Evolutionary conservation across 1,140 invertebrate genomes (phyloP).

Genomic region (Drosophila elegans): DNA sequence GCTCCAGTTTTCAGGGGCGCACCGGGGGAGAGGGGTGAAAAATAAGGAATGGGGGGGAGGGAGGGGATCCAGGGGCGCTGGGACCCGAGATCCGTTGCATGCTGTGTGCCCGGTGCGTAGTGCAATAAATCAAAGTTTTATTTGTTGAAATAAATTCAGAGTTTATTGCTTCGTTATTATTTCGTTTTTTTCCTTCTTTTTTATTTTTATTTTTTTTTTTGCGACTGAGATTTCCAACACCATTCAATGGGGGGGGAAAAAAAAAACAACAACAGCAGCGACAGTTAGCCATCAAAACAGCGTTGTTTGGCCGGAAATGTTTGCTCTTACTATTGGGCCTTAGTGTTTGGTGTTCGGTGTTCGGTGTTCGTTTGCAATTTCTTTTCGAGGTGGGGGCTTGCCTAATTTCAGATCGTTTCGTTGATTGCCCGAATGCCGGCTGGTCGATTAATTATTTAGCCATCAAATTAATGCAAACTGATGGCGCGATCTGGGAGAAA

Average conservation of each 20-base stretch:
- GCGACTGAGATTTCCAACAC: slow-evolving; percentile 11
- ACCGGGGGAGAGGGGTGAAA: neutral
- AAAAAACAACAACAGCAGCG: slow-evolving; percentile 12
- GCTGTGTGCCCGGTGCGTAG: slow-evolving; percentile 72
- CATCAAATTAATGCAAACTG: slow-evolving; percentile 25
- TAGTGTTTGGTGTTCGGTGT: slow-evolving; percentile 9
- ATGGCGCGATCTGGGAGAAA: neutral
- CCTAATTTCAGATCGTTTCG: slow-evolving; percentile 49
- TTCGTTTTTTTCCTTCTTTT: slow-evolving; percentile 22
- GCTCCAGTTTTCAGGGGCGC: neutral
- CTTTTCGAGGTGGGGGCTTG: slow-evolving; percentile 11
- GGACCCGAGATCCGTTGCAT: slow-evolving; percentile 57
- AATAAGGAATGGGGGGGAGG: too few relatives aligned
- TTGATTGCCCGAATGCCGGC: slow-evolving; percentile 21
- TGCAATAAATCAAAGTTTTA: slow-evolving; percentile 82
- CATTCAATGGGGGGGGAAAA: neutral
- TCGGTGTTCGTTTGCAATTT: slow-evolving; percentile 1
- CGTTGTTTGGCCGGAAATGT: slow-evolving; percentile 35
- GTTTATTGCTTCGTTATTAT: slow-evolving; percentile 83
- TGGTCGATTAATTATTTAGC: slow-evolving; percentile 39
- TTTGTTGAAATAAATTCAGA: slow-evolving; percentile 83
- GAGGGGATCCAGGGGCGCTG: slow-evolving; percentile 14
- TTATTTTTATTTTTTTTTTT: neutral
- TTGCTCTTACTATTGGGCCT: slow-evolving; percentile 18
- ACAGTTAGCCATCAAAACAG: slow-evolving; percentile 51